These are phyloP conservation scores for Porphyrio hochstetteri DNA, from an alignment of 2,113 vertebrate genomes.

Conservation along the genomic window DNA sequence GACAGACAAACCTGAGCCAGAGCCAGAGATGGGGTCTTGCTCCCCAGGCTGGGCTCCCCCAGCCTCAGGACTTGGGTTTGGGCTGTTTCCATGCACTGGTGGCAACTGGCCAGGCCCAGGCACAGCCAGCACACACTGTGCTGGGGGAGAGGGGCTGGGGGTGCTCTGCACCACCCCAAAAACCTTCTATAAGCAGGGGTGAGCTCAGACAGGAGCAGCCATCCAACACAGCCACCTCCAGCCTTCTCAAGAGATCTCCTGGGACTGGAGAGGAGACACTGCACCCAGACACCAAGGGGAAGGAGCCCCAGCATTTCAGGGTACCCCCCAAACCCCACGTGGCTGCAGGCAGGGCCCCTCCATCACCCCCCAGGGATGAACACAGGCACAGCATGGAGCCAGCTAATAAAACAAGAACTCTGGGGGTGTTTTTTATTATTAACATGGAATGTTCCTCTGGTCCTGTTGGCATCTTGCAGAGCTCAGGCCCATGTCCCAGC, in stretches of 20 bases:
- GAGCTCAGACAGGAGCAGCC: background rate
- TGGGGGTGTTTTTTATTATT: background rate
- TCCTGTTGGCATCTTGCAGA: background rate
- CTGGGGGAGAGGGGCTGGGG: no score
- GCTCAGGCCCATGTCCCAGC: background rate
- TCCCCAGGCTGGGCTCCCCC: background rate
- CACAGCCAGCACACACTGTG: background rate
- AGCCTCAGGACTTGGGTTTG: background rate
- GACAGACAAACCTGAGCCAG: background rate
- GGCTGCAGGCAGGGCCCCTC: background rate
- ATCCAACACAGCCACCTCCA: no score
- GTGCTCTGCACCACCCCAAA: no score
- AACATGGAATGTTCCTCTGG: slow-evolving; percentile 19
- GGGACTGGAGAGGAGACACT: background rate
- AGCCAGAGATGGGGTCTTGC: fast-evolving
- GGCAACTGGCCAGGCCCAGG: background rate
- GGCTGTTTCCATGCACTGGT: background rate
- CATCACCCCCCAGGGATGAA: background rate
- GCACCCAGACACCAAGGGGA: no score
- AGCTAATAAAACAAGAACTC: background rate
- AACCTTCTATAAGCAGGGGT: fast-evolving
- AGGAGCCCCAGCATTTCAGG: background rate
- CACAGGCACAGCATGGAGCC: background rate
- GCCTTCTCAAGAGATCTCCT: no score
- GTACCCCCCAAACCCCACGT: no score